These are phyloP conservation scores for Cyprinodon diabolis DNA, from an alignment of 2,797 vertebrate genomes.

Conservation along the genomic window DNA sequence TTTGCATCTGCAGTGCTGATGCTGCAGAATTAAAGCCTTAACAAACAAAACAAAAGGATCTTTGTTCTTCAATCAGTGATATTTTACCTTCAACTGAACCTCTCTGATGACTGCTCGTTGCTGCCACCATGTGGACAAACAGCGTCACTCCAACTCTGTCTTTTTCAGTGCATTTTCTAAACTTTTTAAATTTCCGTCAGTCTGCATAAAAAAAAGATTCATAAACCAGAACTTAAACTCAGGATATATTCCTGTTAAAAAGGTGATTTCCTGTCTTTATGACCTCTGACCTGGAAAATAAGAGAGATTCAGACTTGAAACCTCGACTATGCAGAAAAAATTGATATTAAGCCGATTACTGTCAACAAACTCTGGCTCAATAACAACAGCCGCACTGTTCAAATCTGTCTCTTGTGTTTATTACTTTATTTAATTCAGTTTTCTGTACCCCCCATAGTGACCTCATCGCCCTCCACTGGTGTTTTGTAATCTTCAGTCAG, in stretches of 20 bases:
- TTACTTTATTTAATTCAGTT: neutral
- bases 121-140: conserved; percentile 67
- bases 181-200: neutral
- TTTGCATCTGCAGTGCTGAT: neutral
- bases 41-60: too few relatives aligned
- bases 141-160: neutral
- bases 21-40: neutral
- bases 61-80: neutral
- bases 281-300: neutral
- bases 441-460: neutral
- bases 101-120: conserved; percentile 9
- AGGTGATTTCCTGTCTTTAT: neutral
- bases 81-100: too few relatives aligned
- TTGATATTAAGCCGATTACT: neutral
- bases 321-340: neutral
- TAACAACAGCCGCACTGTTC: neutral
- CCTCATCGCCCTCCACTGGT: neutral
- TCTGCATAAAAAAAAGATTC: neutral
- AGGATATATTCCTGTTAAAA: neutral
- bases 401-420: neutral
- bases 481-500: neutral
- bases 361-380: neutral
- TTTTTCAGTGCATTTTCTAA: neutral
- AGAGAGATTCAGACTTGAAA: neutral
- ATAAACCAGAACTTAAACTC: neutral